Percentiles rank a stretch among this genome's conserved stretches.
Evolutionary conservation across 1,140 invertebrate species (phyloP).

Genomic region (Anastrepha ludens): DNA sequence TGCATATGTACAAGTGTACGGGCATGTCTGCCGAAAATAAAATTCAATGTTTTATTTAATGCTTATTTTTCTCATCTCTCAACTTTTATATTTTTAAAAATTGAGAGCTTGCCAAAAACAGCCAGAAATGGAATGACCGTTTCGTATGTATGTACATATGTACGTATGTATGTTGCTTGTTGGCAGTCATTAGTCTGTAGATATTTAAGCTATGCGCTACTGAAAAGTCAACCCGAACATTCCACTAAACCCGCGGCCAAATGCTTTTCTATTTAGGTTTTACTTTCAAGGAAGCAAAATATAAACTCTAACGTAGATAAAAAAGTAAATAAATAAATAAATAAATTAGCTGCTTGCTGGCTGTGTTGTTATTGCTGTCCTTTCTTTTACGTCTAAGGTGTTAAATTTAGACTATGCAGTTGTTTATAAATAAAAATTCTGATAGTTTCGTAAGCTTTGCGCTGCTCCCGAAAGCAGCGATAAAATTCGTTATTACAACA

Average conservation of each 20-base stretch:
- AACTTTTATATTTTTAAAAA: constrained; percentile 20
- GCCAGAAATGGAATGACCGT: neutral
- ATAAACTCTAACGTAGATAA: neutral
- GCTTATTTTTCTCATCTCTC: neutral
- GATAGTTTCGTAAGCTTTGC: neutral
- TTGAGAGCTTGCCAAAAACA: constrained; percentile 13
- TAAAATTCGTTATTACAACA: neutral
- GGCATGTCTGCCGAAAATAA: neutral
- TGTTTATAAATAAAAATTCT: neutral
- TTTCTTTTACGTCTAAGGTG: neutral
- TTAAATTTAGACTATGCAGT: constrained; percentile 23
- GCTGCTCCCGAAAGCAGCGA: neutral
- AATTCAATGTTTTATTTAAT: neutral
- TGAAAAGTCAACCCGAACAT: constrained; percentile 12
- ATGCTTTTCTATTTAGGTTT: neutral
- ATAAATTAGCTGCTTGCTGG: neutral
- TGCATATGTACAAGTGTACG: neutral
- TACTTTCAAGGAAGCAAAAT: constrained; percentile 25
- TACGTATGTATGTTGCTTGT: neutral
- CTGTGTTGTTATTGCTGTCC: neutral
- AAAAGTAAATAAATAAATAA: neutral
- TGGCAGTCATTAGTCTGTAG: neutral
- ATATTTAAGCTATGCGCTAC: neutral
- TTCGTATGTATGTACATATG: too few species aligned
- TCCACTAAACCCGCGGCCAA: neutral